Evolutionary conservation across 2,888 invertebrate genomes (phyloP), one percentile per base, ranked within the genome.

Genomic region (Amitus sp.): DNA sequence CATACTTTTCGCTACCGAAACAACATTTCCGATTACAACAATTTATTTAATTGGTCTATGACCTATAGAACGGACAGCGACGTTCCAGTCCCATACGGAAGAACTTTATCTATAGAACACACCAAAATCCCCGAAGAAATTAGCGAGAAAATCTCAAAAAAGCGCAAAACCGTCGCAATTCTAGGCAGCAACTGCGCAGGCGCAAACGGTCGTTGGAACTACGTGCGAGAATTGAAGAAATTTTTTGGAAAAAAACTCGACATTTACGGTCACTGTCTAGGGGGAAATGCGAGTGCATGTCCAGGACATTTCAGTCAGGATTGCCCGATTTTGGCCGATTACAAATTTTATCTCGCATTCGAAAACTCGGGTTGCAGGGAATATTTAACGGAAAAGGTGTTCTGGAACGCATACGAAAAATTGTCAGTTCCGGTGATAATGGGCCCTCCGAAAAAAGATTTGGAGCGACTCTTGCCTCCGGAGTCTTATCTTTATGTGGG

Each of bases 21-120:
- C 33, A 81, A 83, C 1, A 71, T 84, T 1, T 70, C 74, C 1
- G 77, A 84, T 20, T 85, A 87, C 66, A 84, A 87, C 60, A 85
- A 86, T 10, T 63, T 88, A n/a, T 93, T 90, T 71, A 90, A 90
- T 74, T 90, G 90, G 89, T 88, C 89, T 0, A 89, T 90, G 89
- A 86, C 86, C 1, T 90, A 88, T 73, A 87, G 91, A 72, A 84
- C 82, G 73, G 86, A 87, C 62, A 84, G 89, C 1, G 89, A 90
- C 66, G 83, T 90, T 12, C 89, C 89, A 0, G 87, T 89, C 2
- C 88, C 89, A 0, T 89, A 90, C 55, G 90, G 89, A 0, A 84
- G 89, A 43, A 86, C 87, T 1, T 55, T 88, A 1, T 68, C 82
- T 6, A 56, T 42, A 12, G n/a, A 46, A 13, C 18, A 9, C 13